Percentiles rank a stretch among this genome's conserved stretches.
Evolutionary conservation across 2,888 invertebrate species (phyloP).

Genomic region (Steinernema carpocapsae): DNA sequence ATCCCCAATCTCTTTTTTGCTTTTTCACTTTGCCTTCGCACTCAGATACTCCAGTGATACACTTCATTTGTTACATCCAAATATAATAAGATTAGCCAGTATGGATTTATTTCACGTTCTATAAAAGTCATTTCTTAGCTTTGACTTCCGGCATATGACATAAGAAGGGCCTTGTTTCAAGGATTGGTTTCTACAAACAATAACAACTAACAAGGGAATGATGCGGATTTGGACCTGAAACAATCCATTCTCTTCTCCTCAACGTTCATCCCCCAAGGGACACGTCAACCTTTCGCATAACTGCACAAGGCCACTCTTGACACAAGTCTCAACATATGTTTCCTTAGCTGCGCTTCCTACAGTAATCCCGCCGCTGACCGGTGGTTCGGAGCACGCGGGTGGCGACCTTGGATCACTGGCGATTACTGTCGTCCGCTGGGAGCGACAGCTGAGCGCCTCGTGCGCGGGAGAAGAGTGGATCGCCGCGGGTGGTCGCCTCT

Average conservation of each 20-base stretch:
- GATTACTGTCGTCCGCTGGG: slow-evolving; percentile 17
- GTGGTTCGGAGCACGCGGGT: neutral
- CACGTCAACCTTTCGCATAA: no score
- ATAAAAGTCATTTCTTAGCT: no score
- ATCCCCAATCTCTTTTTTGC: neutral
- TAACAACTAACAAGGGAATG: no score
- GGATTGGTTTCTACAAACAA: no score
- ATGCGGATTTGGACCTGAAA: no score
- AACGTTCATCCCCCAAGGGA: no score
- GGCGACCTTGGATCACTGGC: neutral
- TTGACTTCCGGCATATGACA: no score
- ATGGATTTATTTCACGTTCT: neutral
- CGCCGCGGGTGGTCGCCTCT: slow-evolving; percentile 15
- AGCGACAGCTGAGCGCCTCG: slow-evolving; percentile 30
- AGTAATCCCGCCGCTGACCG: no score
- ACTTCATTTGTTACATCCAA: neutral
- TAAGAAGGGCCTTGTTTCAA: no score
- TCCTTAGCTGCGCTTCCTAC: neutral
- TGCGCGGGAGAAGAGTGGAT: no score
- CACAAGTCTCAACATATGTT: neutral
- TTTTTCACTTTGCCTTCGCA: neutral
- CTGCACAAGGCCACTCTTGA: neutral
- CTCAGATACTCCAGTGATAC: neutral
- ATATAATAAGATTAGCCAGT: neutral
- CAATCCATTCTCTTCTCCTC: no score